A percentile compares a stretch with the other conserved stretches of the same genome.
phyloP scores from a whole-genome alignment of 2,888 invertebrate genomes.

The Fragum sueziense region DNA sequence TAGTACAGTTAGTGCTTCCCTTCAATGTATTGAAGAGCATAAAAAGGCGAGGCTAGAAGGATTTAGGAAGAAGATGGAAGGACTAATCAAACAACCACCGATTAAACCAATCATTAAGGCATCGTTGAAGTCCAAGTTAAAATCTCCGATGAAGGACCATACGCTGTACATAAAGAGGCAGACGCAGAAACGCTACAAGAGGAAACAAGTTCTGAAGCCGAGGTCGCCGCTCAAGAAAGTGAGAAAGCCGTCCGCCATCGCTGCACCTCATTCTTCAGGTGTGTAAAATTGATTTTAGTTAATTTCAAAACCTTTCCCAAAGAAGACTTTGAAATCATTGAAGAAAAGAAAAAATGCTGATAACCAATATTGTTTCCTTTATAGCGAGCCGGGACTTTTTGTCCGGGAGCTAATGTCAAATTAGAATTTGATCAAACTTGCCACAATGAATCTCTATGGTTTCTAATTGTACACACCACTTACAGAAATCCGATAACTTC shows the following conservation, averaged over 20 bases:
- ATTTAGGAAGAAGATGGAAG: background rate
- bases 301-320: background rate
- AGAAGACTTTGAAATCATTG: background rate
- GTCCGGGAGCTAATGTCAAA: too few species aligned
- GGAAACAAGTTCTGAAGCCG: background rate
- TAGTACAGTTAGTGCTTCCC: background rate
- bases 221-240: background rate
- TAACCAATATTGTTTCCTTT: background rate
- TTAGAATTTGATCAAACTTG: too few species aligned
- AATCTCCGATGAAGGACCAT: slow-evolving; percentile 4
- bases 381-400: too few species aligned
- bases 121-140: background rate
- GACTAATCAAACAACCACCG: background rate
- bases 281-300: too few species aligned
- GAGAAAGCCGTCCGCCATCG: slow-evolving; percentile 1
- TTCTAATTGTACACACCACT: too few species aligned
- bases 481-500: too few species aligned
- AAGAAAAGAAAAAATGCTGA: background rate
- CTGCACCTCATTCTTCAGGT: slow-evolving; percentile 7
- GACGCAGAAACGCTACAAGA: background rate
- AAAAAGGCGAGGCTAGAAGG: background rate
- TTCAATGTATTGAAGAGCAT: background rate
- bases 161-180: background rate
- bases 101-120: background rate
- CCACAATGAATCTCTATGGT: too few species aligned